Evolutionary conservation across 1,140 invertebrate species (phyloP).

Genomic region (Littorina saxatilis): DNA sequence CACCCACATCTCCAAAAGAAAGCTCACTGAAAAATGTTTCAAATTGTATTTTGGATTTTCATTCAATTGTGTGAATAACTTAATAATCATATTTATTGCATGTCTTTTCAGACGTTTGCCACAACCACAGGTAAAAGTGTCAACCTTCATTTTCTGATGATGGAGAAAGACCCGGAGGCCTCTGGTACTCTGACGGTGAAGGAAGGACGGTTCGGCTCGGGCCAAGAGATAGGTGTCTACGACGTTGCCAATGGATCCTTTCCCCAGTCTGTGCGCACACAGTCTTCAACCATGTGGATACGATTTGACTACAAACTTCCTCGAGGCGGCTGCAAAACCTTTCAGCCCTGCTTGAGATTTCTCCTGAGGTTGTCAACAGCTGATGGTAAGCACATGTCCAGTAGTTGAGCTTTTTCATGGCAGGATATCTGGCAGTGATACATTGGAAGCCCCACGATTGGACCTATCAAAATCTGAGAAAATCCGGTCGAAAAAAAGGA

Average conservation of each 20-base stretch:
- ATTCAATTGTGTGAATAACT: too few relatives aligned
- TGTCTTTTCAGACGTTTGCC: constrained; percentile 55
- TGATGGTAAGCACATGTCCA: constrained; percentile 57
- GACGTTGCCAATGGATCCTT: constrained; percentile 70
- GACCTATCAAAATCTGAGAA: too few relatives aligned
- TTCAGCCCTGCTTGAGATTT: constrained; percentile 67
- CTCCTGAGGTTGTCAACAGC: constrained; percentile 59
- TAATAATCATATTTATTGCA: too few relatives aligned
- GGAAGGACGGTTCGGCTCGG: constrained; percentile 47
- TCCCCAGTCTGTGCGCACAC: constrained; percentile 69
- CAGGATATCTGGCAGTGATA: too few relatives aligned
- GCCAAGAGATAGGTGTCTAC: constrained; percentile 35
- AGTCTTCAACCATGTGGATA: constrained; percentile 54
- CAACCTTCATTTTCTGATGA: constrained; percentile 67
- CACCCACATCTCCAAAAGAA: too few relatives aligned
- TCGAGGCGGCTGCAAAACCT: constrained; percentile 50
- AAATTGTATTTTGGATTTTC: background rate
- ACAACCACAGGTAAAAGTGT: constrained; percentile 58
- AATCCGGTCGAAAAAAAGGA: too few relatives aligned
- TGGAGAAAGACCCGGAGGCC: constrained; percentile 67
- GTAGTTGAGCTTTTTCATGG: too few relatives aligned
- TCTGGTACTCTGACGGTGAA: constrained; percentile 59
- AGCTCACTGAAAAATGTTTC: background rate
- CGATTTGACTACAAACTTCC: constrained; percentile 58
- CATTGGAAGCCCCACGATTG: too few relatives aligned